phyloP scores from a whole-genome alignment of 2,888 invertebrate genomes.

The Amaurobius ferox region DNA sequence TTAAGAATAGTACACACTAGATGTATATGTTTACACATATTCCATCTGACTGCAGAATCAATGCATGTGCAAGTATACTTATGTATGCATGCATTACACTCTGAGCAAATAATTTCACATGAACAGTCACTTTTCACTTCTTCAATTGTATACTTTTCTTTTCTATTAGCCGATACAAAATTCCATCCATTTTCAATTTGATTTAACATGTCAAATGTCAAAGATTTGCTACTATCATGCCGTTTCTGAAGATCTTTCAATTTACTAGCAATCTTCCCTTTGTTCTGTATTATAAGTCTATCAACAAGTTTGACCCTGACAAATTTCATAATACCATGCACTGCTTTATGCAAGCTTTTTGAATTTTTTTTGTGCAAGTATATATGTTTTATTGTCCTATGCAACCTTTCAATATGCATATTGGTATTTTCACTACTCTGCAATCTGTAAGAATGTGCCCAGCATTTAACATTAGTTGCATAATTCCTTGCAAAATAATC shows the following conservation, averaged over 20 bases:
- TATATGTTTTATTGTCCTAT: not conserved
- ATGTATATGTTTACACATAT: not conserved
- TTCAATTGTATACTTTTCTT: no score
- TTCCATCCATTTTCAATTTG: not conserved
- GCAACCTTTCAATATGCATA: not conserved
- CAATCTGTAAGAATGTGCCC: not conserved
- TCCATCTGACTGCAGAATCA: not conserved
- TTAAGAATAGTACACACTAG: no score
- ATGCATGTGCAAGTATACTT: not conserved
- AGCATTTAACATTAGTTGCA: not conserved
- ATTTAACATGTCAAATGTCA: not conserved
- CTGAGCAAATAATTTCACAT: not conserved
- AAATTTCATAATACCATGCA: not conserved
- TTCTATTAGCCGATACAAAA: no score
- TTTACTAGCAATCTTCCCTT: not conserved
- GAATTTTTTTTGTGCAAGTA: not conserved
- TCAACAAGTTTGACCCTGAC: not conserved
- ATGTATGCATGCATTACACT: not conserved
- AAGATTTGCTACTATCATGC: not conserved
- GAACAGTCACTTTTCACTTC: no score
- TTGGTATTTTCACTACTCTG: not conserved
- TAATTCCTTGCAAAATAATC: not conserved
- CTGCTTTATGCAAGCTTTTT: not conserved
- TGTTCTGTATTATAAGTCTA: not conserved
- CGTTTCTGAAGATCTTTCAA: not conserved